phyloP scores from a whole-genome alignment of 2,888 invertebrate genomes.

The Dyspetes luteomarginatus region DNA sequence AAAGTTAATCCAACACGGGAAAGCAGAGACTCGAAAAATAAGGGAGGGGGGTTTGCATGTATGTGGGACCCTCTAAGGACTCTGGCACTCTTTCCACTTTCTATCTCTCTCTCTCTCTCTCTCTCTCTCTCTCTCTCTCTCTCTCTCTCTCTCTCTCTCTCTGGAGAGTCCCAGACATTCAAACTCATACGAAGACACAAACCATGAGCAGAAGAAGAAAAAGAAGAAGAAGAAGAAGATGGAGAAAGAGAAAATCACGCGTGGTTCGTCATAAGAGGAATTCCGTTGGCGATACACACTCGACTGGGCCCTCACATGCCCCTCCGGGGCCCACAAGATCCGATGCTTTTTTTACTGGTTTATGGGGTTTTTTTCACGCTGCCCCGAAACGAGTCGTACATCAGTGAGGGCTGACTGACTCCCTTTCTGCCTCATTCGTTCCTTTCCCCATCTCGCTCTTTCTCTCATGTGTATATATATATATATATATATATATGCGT shows the following conservation, averaged over 20 bases:
- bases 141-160: slow-evolving; percentile 43
- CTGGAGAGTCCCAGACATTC: slow-evolving; percentile 68
- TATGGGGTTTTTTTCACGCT: slow-evolving; percentile 83
- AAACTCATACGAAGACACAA: slow-evolving; percentile 58
- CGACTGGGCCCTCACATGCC: slow-evolving; percentile 62
- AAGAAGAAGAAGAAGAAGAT: slow-evolving; percentile 59
- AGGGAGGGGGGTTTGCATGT: slow-evolving; percentile 50
- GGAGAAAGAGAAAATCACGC: slow-evolving; percentile 80
- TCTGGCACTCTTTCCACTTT: slow-evolving; percentile 20
- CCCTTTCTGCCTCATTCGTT: slow-evolving; percentile 68
- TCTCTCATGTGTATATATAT: slow-evolving; percentile 31
- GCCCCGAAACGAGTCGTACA: slow-evolving; percentile 81
- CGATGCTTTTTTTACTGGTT: slow-evolving; percentile 82
- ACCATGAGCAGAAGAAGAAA: slow-evolving; percentile 41
- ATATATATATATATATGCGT: slow-evolving; percentile 17
- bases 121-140: background rate
- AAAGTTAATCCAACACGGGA: slow-evolving; percentile 65
- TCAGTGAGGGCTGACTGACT: slow-evolving; percentile 78
- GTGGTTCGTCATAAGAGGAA: slow-evolving; percentile 82
- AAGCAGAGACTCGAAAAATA: slow-evolving; percentile 52
- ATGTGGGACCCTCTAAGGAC: slow-evolving; percentile 60
- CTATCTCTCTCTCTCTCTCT: slow-evolving; percentile 8
- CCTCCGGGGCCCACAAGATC: slow-evolving; percentile 72
- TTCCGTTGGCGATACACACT: slow-evolving; percentile 80
- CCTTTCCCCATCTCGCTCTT: slow-evolving; percentile 66